Evolutionary conservation across 2,888 invertebrate genomes (phyloP).

Genomic region (Noctua pronuba): DNA sequence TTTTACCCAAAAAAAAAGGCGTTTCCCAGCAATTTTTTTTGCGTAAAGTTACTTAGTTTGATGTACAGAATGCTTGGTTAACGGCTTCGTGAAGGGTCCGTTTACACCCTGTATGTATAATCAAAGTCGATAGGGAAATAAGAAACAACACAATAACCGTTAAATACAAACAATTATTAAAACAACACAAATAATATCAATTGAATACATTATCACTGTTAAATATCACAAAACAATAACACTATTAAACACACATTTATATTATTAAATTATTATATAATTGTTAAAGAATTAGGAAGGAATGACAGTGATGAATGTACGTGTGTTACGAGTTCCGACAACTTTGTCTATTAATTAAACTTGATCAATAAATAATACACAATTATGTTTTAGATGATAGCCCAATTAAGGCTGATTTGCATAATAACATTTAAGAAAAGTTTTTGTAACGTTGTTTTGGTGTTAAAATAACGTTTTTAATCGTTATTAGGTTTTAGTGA

Average conservation of each 20-base stretch:
- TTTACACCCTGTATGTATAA: too few relatives aligned
- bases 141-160: constrained; percentile 49
- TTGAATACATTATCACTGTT: constrained; percentile 46
- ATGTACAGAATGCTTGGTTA: too few relatives aligned
- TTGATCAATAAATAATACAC: constrained; percentile 63
- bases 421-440: constrained; percentile 56
- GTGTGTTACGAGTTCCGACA: constrained; percentile 64
- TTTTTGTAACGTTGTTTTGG: constrained; percentile 39
- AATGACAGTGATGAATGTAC: constrained; percentile 59
- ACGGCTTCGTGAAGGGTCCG: too few relatives aligned
- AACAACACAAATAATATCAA: constrained; percentile 41
- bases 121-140: constrained; percentile 56
- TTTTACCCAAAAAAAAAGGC: too few relatives aligned
- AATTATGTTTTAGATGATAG: constrained; percentile 64
- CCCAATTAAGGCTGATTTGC: constrained; percentile 64
- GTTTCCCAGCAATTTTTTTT: too few relatives aligned
- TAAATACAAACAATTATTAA: constrained; percentile 40
- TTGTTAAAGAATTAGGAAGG: constrained; percentile 67
- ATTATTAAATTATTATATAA: constrained; percentile 59
- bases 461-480: constrained; percentile 20
- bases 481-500: constrained; percentile 15
- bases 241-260: constrained; percentile 51
- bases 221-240: constrained; percentile 42
- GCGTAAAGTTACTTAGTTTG: too few relatives aligned
- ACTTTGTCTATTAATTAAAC: constrained; percentile 59